Base-by-base conservation (phyloP, 1,140 invertebrate species). In the Drosophila mauritiana region DNA sequence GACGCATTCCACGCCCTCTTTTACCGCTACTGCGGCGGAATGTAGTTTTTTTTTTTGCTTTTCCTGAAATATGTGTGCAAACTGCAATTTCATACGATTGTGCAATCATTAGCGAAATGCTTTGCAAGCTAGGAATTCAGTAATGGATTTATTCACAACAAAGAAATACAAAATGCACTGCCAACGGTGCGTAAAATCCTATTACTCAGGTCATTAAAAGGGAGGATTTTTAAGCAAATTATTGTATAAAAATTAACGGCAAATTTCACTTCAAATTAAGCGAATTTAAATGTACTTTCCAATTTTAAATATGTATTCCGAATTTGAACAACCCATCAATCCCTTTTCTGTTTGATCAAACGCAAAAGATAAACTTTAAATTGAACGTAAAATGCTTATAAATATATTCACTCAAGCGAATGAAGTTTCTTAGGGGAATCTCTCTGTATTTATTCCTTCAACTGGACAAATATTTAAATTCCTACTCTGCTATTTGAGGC, bases 1-100 rank as follows among this genome's bases (percentile, higher is more conserved):
- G 73, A 51, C 57, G 54, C 79, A 78, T 77, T 61, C 55, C 79
- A 82, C 65, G 55, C 62, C 80, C 75, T 34, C 48, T 62, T 55
- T 64, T 58, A 70, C 67, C 51, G 67, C 64, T 48, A 70, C 43
- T 78, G 42, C 64, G 55, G 49, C 63, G 48, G 48, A 70, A 67
- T 34, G 67, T 39, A 55, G 40, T 39, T 67, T 58, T 22, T 61
- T 34, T 62, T 31, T 62, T 59, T 7, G 40, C 37, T 5, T 31
- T 36, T n/a, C 37, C 37, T 27, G 46, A 13, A 81, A 77, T 69
- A 73, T 54, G 61, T 67, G 58, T 59, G 40, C 31, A 49, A 27
- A 40, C 22, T 73, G 53, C 43, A 64, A 6, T 43, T 56, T 76
- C 54, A 31, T 56, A 13, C 25, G 36, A 34, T 77, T 74, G 74